These are phyloP conservation scores for Cebidichthys violaceus DNA, from an alignment of 2,113 vertebrate species.

Conservation along the genomic window DNA sequence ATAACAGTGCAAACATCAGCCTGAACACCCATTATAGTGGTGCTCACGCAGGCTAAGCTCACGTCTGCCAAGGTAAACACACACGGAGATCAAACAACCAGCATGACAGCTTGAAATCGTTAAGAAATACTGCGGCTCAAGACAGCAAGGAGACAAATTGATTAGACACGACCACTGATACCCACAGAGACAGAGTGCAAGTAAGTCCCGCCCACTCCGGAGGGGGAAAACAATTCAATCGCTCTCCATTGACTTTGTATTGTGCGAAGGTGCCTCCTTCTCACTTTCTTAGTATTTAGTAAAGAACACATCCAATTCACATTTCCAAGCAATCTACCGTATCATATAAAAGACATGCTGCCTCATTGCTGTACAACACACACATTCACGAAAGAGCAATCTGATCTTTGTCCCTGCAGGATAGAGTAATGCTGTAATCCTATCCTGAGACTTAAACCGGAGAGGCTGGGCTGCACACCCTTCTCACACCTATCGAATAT, in stretches of 20 bases:
- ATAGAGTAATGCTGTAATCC: slow-evolving; percentile 65
- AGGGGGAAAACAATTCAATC: neutral
- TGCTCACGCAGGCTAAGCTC: neutral
- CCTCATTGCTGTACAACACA: slow-evolving; percentile 43
- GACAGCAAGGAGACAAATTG: neutral
- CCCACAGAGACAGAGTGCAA: neutral
- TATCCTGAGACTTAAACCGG: slow-evolving; percentile 71
- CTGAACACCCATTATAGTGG: slow-evolving; percentile 5
- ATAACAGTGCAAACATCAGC: slow-evolving; percentile 31
- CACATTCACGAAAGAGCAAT: slow-evolving; percentile 63
- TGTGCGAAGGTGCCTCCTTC: neutral
- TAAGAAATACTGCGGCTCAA: neutral
- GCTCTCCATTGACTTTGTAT: neutral
- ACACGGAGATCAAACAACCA: slow-evolving; percentile 43
- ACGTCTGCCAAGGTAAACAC: slow-evolving; percentile 34
- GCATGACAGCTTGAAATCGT: slow-evolving; percentile 9
- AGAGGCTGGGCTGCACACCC: slow-evolving; percentile 56
- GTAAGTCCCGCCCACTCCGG: neutral
- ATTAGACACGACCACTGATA: neutral
- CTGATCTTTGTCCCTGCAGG: slow-evolving; percentile 79
- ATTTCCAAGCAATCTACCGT: neutral
- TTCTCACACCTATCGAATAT: slow-evolving; percentile 56
- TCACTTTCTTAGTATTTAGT: neutral
- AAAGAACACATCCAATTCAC: neutral
- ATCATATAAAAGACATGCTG: slow-evolving; percentile 23